phyloP scores from a whole-genome alignment of 1,140 invertebrate species.

The Ceratitis capitata region DNA sequence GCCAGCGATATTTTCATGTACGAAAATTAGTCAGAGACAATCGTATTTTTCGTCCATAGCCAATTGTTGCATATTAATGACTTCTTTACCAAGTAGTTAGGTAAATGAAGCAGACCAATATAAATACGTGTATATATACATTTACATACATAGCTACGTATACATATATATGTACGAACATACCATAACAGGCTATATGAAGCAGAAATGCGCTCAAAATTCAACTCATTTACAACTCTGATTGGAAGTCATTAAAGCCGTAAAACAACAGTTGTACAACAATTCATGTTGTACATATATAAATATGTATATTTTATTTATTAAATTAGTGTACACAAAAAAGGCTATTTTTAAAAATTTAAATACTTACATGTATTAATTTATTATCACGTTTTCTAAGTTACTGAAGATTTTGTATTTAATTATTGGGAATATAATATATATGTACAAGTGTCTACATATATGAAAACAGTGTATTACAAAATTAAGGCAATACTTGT shows the following conservation, averaged over 20 bases:
- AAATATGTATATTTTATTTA: too few relatives aligned
- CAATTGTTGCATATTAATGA: not conserved
- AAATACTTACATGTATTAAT: too few relatives aligned
- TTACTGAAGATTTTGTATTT: too few relatives aligned
- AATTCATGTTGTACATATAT: too few relatives aligned
- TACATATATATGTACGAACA: too few relatives aligned
- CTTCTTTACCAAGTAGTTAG: not conserved
- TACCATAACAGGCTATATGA: not conserved
- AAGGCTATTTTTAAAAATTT: too few relatives aligned
- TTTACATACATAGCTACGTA: not conserved
- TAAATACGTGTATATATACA: not conserved
- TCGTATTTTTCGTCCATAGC: constrained; percentile 1
- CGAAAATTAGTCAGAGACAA: constrained; percentile 15
- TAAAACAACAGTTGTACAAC: not conserved
- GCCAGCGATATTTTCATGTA: not conserved
- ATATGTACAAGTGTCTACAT: too few relatives aligned
- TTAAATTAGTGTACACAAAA: too few relatives aligned
- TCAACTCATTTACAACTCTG: constrained; percentile 1
- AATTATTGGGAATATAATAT: too few relatives aligned
- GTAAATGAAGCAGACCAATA: constrained; percentile 1
- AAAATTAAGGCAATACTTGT: too few relatives aligned
- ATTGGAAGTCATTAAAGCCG: not conserved
- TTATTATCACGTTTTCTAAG: too few relatives aligned
- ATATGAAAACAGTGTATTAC: too few relatives aligned
- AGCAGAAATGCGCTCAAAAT: not conserved